phyloP scores from a whole-genome alignment of 2,113 vertebrate genomes.

The Oophaga pumilio region DNA sequence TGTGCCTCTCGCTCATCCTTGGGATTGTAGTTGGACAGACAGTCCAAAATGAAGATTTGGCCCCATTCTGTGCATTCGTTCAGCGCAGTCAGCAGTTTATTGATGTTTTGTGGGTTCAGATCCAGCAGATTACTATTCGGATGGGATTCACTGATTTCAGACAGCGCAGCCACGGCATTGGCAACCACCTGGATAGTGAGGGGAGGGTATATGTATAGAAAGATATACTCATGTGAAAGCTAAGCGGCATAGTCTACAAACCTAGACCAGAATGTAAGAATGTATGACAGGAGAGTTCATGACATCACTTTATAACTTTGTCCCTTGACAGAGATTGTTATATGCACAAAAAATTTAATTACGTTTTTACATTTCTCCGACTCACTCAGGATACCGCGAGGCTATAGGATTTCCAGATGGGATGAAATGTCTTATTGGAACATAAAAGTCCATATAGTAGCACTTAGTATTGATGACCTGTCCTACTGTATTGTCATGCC shows the following conservation, averaged over 20 bases:
- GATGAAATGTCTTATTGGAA: background rate
- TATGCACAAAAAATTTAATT: background rate
- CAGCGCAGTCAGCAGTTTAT: slow-evolving; percentile 94
- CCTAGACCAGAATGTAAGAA: background rate
- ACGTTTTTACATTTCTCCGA: background rate
- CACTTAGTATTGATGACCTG: background rate
- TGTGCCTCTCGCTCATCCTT: slow-evolving; percentile 97
- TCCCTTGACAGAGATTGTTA: too few species aligned
- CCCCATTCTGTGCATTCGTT: slow-evolving; percentile 99
- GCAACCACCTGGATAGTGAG: slow-evolving; percentile 85
- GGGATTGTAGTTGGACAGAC: slow-evolving; percentile 97
- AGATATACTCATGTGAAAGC: background rate
- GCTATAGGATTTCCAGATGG: background rate
- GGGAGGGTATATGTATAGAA: background rate
- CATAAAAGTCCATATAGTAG: background rate
- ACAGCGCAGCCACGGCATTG: slow-evolving; percentile 94
- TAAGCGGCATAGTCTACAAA: too few species aligned
- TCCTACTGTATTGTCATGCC: background rate
- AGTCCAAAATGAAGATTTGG: slow-evolving; percentile 99
- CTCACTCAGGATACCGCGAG: background rate
- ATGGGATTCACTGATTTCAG: slow-evolving; percentile 97
- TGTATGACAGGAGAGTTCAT: background rate
- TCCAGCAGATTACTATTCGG: slow-evolving; percentile 98
- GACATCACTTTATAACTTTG: background rate
- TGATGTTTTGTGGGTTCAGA: slow-evolving; percentile 98